phyloP scores from a whole-genome alignment of 2,888 invertebrate genomes.

The Colostygia pectinataria region DNA sequence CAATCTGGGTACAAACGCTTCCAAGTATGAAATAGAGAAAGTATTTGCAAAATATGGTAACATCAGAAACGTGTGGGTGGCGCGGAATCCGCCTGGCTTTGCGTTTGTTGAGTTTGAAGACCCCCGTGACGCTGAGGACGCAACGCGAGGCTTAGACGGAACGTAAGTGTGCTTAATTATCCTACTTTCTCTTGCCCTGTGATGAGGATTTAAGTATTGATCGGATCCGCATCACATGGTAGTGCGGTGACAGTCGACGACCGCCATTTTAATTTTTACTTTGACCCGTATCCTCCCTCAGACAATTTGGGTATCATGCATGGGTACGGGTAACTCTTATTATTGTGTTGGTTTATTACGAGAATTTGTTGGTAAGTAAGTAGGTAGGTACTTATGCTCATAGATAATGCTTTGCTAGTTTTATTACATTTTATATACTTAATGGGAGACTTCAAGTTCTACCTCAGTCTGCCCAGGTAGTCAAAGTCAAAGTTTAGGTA shows the following conservation, averaged over 20 bases:
- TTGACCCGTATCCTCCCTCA: no score
- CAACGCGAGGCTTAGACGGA: slow-evolving; percentile 91
- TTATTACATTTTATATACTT: no score
- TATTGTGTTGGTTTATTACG: no score
- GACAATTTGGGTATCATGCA: no score
- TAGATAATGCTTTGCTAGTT: no score
- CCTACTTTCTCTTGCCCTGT: no score
- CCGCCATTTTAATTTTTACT: slow-evolving; percentile 37
- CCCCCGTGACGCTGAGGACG: slow-evolving; percentile 93
- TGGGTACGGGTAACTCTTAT: no score
- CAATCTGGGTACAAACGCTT: slow-evolving; percentile 94
- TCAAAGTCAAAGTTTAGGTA: no score
- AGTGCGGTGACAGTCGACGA: neutral
- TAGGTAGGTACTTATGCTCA: no score
- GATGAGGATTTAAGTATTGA: neutral
- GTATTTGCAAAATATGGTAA: slow-evolving; percentile 94
- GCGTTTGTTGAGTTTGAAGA: slow-evolving; percentile 96
- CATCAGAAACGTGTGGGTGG: slow-evolving; percentile 96
- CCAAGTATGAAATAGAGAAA: slow-evolving; percentile 94
- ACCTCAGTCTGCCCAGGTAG: no score
- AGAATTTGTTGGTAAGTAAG: no score
- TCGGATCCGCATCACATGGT: neutral
- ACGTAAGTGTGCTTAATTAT: slow-evolving; percentile 62
- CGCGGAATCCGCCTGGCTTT: slow-evolving; percentile 95
- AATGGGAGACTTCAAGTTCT: no score